These are phyloP conservation scores for Sesia apiformis DNA, from an alignment of 2,888 invertebrate genomes.

Conservation along the genomic window DNA sequence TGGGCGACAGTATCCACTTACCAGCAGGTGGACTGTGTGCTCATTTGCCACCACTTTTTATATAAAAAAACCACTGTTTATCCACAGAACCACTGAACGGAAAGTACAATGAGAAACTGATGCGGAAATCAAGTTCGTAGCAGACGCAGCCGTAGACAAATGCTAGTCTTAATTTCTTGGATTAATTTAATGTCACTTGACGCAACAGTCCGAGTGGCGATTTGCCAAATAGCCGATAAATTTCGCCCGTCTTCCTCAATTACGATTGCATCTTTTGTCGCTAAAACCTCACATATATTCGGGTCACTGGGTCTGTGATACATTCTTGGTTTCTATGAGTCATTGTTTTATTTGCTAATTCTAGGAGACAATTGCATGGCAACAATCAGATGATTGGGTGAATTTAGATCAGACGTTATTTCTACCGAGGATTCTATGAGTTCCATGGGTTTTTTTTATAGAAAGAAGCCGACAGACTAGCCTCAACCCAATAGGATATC, in stretches of 20 bases:
- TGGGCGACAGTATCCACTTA: no score
- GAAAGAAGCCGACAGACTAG: no score
- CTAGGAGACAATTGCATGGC: neutral
- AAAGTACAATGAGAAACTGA: no score
- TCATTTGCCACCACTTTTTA: no score
- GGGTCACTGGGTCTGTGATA: slow-evolving; percentile 20
- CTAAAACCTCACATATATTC: slow-evolving; percentile 18
- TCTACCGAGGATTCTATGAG: no score
- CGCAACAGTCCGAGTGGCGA: slow-evolving; percentile 8
- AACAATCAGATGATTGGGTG: neutral
- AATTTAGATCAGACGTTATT: no score
- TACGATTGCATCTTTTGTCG: slow-evolving; percentile 15
- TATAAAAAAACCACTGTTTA: no score
- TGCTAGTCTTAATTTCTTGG: neutral
- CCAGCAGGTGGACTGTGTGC: no score
- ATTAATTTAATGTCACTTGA: slow-evolving; percentile 3
- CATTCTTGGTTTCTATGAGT: slow-evolving; percentile 5
- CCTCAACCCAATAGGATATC: no score
- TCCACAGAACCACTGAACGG: no score
- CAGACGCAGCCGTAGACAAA: neutral
- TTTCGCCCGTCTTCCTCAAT: slow-evolving; percentile 22
- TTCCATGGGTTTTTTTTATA: no score
- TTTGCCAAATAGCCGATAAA: slow-evolving; percentile 20
- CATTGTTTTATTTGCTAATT: neutral
- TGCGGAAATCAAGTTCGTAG: no score